Evolutionary conservation across 2,888 invertebrate genomes (phyloP), one percentile per base, ranked within the genome.

Genomic region (Digitonthophagus gazella): DNA sequence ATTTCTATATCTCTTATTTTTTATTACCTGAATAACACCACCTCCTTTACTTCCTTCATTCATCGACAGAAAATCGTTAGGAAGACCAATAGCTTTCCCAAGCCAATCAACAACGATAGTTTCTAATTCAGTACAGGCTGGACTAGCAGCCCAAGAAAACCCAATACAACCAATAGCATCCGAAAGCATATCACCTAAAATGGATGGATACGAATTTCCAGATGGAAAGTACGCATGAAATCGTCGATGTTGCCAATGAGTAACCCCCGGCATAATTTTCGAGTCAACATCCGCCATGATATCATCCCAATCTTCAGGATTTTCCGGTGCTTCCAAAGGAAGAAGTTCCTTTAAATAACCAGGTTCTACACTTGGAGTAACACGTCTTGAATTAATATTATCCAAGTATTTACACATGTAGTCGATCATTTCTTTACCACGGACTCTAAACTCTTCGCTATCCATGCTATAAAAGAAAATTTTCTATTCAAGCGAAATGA

Each of bases 211-310:
- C 0, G 93, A 96, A 84, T 98, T 98, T n/a, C 98, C 98, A 11
- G 98, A 91, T 2, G 99, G 98, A 81, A 99, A 99, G 82, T 99
- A 99, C 0, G 98, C 99, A 82, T 98, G 98, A 84, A 99, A 99
- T 70, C 95, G 87, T 0, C 98, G 98, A 86, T 98, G 98, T 81
- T 98, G 98, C 98, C 98, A 98, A 83, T 98, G 96, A 0, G 98
- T 98, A 65, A 96, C 93, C 55, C 96, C 96, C 0, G 95, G 94
- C 94, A 96, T 95, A 78, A 96, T 96, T 84, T 94, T 94, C 70
- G 88, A 87, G 80, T 96, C 95, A 54, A 96, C 91, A 78, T 97
- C 97, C 8, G 83, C 85, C 92, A 97, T 95, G 72, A 97, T 95
- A 67, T 87, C 85, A 66, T 93, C 91, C 94, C 96, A 97, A 63